A percentile compares a stretch with the other conserved stretches of the same genome.
Evolutionary conservation across 2,888 invertebrate species (phyloP).

Genomic region (Ischnus inquisitorius): DNA sequence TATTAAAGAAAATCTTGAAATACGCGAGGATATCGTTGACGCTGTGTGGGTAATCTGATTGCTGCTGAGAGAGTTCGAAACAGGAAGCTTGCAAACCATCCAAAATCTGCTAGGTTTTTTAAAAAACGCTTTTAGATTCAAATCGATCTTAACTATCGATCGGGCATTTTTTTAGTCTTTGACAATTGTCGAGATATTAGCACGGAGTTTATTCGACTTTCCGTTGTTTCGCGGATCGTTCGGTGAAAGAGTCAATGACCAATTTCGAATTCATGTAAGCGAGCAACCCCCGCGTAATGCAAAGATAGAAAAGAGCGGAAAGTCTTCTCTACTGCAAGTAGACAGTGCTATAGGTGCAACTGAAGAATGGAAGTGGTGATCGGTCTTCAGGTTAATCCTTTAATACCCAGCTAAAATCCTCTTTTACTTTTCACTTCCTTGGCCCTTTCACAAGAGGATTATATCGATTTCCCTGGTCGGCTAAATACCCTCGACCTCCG

Average conservation of each 20-base stretch:
- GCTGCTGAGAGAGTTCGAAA: not conserved
- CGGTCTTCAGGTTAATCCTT: constrained; percentile 56
- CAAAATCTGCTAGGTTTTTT: too few relatives aligned
- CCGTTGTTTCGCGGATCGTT: not conserved
- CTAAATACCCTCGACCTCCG: constrained; percentile 60
- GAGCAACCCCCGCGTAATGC: not conserved
- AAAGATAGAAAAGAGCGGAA: not conserved
- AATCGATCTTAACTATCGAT: too few relatives aligned
- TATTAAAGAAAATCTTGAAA: not conserved
- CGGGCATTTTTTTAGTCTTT: too few relatives aligned
- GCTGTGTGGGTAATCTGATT: not conserved
- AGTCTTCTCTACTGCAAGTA: constrained; percentile 13
- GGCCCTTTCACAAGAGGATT: constrained; percentile 63
- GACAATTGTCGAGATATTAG: not conserved
- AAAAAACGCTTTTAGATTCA: too few relatives aligned
- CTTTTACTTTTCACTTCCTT: constrained; percentile 66
- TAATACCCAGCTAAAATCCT: constrained; percentile 57
- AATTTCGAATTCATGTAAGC: constrained; percentile 1
- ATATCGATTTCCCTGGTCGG: constrained; percentile 56
- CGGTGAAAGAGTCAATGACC: not conserved
- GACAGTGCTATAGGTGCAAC: not conserved
- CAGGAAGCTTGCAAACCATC: too few relatives aligned
- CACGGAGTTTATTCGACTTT: not conserved
- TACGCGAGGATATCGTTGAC: not conserved
- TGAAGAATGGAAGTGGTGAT: not conserved